Base-by-base conservation (phyloP, 2,113 vertebrate genomes). In the Charadrius vociferus region DNA sequence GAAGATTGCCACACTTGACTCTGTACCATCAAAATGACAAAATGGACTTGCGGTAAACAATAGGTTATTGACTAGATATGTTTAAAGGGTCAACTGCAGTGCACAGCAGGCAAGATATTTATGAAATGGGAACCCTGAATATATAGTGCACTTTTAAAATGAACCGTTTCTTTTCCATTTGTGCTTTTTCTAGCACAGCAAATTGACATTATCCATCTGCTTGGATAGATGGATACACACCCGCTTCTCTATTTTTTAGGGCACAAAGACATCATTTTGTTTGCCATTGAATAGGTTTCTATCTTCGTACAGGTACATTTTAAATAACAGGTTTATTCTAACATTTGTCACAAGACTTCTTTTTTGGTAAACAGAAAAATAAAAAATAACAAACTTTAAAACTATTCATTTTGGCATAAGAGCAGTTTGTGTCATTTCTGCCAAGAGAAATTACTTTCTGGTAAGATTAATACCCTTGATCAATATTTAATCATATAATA, bases 41-140 rank as follows among this genome's bases (percentile, higher is more conserved):
- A 98, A 96, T 59, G 53, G 59, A 53, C 81, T 82, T 68, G 70
- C 15, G 61, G 95, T 91, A 96, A 98, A 97, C 95, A 98, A 94
- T 81, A 97, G 91, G 67, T 96, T 98, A 97, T 95, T 97, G 95
- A 90, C 92, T 90, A 37, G 70, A 85, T 96, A 90, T 56, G 67
- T 95, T 97, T 93, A 81, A 95, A 96, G 95, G 96, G 88, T 98
- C 97, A 97, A 95, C 80, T 93, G 82, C 86, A 98, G 97, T 97
- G 95, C 97, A 97, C 92, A 97, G 91, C 93, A 96, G 88, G 84
- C 68, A 81, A 94, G 81, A 96, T 98, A 98, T 98, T 98, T 98
- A 97, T 98, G 96, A 98, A 98, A 97, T 89, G 67, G 72, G 62
- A 81, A 67, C 88, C 85, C 78, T 96, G 94, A 96, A 97, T 98